Evolutionary conservation across 2,797 vertebrate genomes (phyloP).

Genomic region (Premnoplex brunnescens): DNA sequence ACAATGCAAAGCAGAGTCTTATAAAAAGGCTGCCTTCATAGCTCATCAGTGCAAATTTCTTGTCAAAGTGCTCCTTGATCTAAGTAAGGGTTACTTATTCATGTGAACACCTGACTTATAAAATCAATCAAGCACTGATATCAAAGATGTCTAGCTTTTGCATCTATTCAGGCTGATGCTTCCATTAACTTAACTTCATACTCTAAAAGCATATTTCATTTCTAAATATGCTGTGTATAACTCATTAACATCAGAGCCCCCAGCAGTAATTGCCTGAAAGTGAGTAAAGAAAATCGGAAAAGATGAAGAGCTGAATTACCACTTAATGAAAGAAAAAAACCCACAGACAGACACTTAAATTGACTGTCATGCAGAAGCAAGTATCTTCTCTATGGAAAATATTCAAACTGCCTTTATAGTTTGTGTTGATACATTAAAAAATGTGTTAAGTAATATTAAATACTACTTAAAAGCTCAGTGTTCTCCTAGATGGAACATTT

Average conservation of each 20-base stretch:
- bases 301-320: slow-evolving; percentile 79
- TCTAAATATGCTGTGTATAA: slow-evolving; percentile 72
- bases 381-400: slow-evolving; percentile 59
- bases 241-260: slow-evolving; percentile 81
- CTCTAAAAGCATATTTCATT: slow-evolving; percentile 74
- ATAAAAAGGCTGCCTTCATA: slow-evolving; percentile 60
- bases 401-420: slow-evolving; percentile 54
- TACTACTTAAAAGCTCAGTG: background rate
- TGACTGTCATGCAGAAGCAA: slow-evolving; percentile 44
- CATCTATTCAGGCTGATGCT: slow-evolving; percentile 72
- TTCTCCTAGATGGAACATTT: background rate
- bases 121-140: slow-evolving; percentile 74
- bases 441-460: slow-evolving; percentile 24
- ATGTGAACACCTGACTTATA: slow-evolving; percentile 76
- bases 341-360: slow-evolving; percentile 61
- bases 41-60: slow-evolving; percentile 74
- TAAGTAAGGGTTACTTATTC: slow-evolving; percentile 77
- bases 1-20: slow-evolving; percentile 40
- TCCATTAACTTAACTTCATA: slow-evolving; percentile 75
- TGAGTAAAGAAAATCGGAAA: slow-evolving; percentile 75
- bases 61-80: slow-evolving; percentile 65
- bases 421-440: slow-evolving; percentile 40
- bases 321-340: slow-evolving; percentile 76
- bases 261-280: slow-evolving; percentile 78
- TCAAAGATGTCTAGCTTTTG: slow-evolving; percentile 70